These are phyloP conservation scores for Leptinotarsa lineolata DNA, from an alignment of 1,140 invertebrate species.

Conservation along the genomic window DNA sequence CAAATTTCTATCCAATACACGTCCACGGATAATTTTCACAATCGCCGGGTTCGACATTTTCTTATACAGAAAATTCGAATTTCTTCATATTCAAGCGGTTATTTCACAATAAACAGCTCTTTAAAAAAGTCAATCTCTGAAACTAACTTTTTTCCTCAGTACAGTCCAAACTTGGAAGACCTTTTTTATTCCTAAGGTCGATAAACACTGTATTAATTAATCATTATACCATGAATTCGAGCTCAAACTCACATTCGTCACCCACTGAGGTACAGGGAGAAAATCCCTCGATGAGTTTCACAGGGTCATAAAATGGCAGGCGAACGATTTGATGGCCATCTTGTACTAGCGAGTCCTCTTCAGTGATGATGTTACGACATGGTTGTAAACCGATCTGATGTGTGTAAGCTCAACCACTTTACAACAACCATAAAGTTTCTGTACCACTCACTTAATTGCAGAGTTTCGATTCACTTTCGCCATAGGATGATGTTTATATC, in stretches of 20 bases:
- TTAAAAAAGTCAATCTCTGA: too few relatives aligned
- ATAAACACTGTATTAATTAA: too few relatives aligned
- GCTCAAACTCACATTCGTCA: not conserved
- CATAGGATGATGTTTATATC: not conserved
- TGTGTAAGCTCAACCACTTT: conserved; percentile 21
- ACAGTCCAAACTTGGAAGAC: too few relatives aligned
- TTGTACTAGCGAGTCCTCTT: conserved; percentile 19
- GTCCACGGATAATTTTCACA: too few relatives aligned
- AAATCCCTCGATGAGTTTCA: conserved; percentile 13
- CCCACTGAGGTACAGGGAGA: conserved; percentile 10
- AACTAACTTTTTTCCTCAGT: too few relatives aligned
- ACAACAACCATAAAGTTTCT: conserved; percentile 25
- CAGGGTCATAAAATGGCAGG: conserved; percentile 23
- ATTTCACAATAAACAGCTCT: too few relatives aligned
- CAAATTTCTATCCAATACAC: too few relatives aligned
- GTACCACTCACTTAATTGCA: conserved; percentile 23
- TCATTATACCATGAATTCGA: not conserved
- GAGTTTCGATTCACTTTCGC: not conserved
- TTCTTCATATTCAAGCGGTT: too few relatives aligned
- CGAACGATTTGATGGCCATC: conserved; percentile 29
- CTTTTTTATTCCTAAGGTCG: too few relatives aligned
- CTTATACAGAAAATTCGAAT: too few relatives aligned
- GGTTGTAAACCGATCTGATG: conserved; percentile 30
- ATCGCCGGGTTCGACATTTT: too few relatives aligned
- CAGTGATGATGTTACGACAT: conserved; percentile 27